These are phyloP conservation scores for Proterorhinus semilunaris DNA, from an alignment of 2,113 vertebrate genomes.

Conservation along the genomic window DNA sequence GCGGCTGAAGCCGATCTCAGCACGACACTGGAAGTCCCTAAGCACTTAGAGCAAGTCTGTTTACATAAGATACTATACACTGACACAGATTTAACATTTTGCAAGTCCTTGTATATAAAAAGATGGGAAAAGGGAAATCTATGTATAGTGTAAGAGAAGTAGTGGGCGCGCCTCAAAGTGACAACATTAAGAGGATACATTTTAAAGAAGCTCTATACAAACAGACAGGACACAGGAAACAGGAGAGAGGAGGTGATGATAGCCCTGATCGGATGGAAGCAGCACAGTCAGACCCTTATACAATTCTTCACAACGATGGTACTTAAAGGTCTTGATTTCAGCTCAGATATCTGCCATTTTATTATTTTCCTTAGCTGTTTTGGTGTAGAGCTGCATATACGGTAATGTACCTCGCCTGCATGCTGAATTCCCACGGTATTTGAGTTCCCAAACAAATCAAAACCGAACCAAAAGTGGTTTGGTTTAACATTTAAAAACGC, in stretches of 20 bases:
- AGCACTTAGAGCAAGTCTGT: constrained; percentile 54
- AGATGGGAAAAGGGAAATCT: not conserved
- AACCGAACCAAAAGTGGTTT: no score
- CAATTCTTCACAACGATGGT: not conserved
- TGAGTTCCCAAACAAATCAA: no score
- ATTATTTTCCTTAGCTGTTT: no score
- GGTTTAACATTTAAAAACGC: no score
- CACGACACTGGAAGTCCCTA: constrained; percentile 47
- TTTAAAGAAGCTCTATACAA: constrained; percentile 1
- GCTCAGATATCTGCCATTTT: not conserved
- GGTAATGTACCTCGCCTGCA: no score
- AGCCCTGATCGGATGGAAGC: not conserved
- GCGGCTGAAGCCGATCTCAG: constrained; percentile 45
- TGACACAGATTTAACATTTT: constrained; percentile 24
- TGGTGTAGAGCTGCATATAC: no score
- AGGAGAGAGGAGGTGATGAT: constrained; percentile 7
- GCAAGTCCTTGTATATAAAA: constrained; percentile 2
- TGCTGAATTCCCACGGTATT: no score
- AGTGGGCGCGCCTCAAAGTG: not conserved
- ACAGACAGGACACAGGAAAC: constrained; percentile 3
- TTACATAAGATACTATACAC: constrained; percentile 57
- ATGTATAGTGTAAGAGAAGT: constrained; percentile 12
- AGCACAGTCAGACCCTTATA: not conserved
- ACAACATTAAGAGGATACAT: not conserved
- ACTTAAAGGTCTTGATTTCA: not conserved